Conservation (phyloP, 2,797 vertebrate genomes). For the Micropoecilia bifurca region DNA sequence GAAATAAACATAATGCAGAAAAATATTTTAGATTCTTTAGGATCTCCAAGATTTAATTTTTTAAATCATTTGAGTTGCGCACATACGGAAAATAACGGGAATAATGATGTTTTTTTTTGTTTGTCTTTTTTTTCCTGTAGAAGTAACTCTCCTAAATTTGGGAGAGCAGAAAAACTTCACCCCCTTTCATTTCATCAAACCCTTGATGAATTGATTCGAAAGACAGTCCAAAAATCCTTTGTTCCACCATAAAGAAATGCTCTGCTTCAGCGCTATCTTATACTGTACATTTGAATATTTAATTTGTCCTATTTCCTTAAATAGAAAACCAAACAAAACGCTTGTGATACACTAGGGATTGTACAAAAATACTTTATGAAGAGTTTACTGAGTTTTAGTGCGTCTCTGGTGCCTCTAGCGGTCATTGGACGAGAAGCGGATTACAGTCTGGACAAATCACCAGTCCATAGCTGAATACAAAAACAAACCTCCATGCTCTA, state of each 20-base stretch:
- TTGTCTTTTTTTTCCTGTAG: background rate
- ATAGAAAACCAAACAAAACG: background rate
- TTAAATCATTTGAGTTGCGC: background rate
- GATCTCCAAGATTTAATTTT: conserved; percentile 4
- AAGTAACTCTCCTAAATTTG: background rate
- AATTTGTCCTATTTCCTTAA: background rate
- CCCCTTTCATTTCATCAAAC: background rate
- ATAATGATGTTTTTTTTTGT: background rate
- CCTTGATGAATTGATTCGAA: background rate
- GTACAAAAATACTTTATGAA: background rate
- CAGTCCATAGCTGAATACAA: background rate
- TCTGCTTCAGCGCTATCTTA: background rate
- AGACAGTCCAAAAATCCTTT: background rate
- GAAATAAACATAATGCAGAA: background rate
- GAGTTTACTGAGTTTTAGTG: background rate
- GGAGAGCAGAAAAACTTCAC: background rate
- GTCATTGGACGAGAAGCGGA: background rate
- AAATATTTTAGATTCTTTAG: background rate
- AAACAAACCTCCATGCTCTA: background rate
- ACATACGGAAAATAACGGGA: background rate
- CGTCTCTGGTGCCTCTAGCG: background rate
- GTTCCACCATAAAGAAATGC: background rate
- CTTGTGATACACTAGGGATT: background rate
- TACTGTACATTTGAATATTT: background rate
- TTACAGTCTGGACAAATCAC: too few species aligned